A percentile compares a stretch with the other conserved stretches of the same genome.
These are phyloP conservation scores for Lophura swinhoii DNA, from an alignment of 2,797 vertebrate species.

Conservation along the genomic window DNA sequence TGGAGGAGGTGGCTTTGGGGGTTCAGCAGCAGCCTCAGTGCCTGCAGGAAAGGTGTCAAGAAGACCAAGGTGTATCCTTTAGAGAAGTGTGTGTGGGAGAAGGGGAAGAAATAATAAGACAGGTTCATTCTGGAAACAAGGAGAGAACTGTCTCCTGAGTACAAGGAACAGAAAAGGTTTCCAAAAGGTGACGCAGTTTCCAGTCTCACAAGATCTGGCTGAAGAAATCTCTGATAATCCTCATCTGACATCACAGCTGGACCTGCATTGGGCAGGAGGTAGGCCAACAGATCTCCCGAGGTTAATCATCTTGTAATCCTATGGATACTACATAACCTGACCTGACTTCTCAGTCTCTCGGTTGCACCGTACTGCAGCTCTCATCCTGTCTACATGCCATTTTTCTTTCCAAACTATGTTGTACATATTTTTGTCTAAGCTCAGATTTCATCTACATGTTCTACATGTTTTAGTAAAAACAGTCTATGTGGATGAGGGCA, in stretches of 20 bases:
- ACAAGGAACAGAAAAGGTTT: not conserved
- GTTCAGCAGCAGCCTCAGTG: not conserved
- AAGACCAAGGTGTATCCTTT: not conserved
- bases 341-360: not conserved
- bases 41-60: too few relatives aligned
- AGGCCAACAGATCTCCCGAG: too few relatives aligned
- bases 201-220: not conserved
- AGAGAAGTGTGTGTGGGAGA: not conserved
- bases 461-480: not conserved
- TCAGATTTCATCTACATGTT: not conserved
- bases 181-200: not conserved
- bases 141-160: not conserved
- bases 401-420: not conserved
- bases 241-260: not conserved
- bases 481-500: not conserved
- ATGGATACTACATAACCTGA: too few relatives aligned
- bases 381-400: not conserved
- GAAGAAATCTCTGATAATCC: not conserved
- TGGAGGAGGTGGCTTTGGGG: not conserved
- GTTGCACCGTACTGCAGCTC: not conserved
- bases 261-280: not conserved
- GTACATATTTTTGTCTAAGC: not conserved
- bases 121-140: not conserved
- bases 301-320: not conserved
- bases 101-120: not conserved